A percentile compares a stretch with the other conserved stretches of the same genome.
Conservation (phyloP, 2,797 vertebrate species). For the Dallia pectoralis region DNA sequence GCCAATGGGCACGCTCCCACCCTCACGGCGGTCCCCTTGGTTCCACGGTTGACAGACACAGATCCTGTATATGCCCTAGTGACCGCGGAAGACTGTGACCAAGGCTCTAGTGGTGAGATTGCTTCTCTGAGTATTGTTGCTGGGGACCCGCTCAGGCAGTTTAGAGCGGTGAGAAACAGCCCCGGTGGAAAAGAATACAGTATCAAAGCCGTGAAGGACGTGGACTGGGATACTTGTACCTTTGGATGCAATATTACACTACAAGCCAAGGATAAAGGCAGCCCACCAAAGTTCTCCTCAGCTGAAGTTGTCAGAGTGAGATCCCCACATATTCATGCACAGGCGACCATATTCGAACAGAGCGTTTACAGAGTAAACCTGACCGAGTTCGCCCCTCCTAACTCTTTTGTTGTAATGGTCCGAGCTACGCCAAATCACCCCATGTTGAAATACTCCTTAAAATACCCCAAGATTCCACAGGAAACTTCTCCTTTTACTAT, state of each 20-base stretch:
- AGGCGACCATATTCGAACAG: slow-evolving; percentile 76
- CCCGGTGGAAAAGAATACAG: slow-evolving; percentile 80
- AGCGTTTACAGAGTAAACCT: slow-evolving; percentile 77
- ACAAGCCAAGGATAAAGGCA: slow-evolving; percentile 84
- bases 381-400: slow-evolving; percentile 79
- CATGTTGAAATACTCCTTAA: slow-evolving; percentile 74
- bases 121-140: slow-evolving; percentile 80
- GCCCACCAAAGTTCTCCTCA: slow-evolving; percentile 77
- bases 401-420: slow-evolving; percentile 78
- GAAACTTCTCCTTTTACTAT: slow-evolving; percentile 66
- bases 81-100: slow-evolving; percentile 78
- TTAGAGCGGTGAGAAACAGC: slow-evolving; percentile 72
- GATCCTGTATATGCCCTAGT: slow-evolving; percentile 76
- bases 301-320: slow-evolving; percentile 74
- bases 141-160: slow-evolving; percentile 78
- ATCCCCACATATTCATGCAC: slow-evolving; percentile 69
- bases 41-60: slow-evolving; percentile 68
- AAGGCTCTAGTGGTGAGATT: slow-evolving; percentile 79
- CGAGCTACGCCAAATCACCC: slow-evolving; percentile 68
- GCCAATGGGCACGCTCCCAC: slow-evolving; percentile 76
- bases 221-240: slow-evolving; percentile 78
- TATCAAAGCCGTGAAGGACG: slow-evolving; percentile 68
- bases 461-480: slow-evolving; percentile 62
- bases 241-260: slow-evolving; percentile 83
- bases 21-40: slow-evolving; percentile 71